A percentile compares a stretch with the other conserved stretches of the same genome.
Conservation (phyloP, 2,797 vertebrate species). For the Protosalanx chinensis region DNA sequence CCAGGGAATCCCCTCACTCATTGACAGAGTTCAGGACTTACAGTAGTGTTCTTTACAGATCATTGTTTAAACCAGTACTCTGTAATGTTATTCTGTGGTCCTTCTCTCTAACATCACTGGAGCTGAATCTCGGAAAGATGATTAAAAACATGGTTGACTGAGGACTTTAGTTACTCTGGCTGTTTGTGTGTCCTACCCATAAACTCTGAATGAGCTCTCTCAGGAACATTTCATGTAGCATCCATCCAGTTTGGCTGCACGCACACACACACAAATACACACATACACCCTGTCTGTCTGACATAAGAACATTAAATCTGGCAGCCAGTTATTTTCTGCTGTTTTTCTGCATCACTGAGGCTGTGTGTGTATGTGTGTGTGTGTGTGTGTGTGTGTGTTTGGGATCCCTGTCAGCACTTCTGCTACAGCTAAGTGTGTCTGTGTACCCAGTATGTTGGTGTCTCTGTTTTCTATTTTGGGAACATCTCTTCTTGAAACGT, state of each 20-base stretch:
- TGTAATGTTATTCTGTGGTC: no score
- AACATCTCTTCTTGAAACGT: not conserved
- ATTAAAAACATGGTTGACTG: no score
- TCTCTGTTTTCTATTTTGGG: not conserved
- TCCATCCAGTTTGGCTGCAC: not conserved
- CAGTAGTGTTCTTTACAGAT: not conserved
- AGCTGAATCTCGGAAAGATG: no score
- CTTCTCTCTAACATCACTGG: no score
- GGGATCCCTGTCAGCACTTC: not conserved
- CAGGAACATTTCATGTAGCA: not conserved
- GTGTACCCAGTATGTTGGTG: not conserved
- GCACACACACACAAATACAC: not conserved
- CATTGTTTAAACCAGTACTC: not conserved
- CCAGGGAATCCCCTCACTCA: not conserved
- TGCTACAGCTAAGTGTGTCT: conserved; percentile 4
- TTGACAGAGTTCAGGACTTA: not conserved
- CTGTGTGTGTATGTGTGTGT: conserved; percentile 7
- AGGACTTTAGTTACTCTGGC: no score
- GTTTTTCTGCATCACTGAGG: not conserved
- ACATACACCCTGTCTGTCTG: not conserved
- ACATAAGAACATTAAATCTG: conserved; percentile 5
- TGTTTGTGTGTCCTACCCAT: no score
- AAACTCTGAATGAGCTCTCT: no score
- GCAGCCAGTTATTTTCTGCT: conserved; percentile 3
- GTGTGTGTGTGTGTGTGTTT: conserved; percentile 6